Evolutionary conservation across 2,888 invertebrate genomes (phyloP).

Genomic region (Nephrocerus scutellatus): DNA sequence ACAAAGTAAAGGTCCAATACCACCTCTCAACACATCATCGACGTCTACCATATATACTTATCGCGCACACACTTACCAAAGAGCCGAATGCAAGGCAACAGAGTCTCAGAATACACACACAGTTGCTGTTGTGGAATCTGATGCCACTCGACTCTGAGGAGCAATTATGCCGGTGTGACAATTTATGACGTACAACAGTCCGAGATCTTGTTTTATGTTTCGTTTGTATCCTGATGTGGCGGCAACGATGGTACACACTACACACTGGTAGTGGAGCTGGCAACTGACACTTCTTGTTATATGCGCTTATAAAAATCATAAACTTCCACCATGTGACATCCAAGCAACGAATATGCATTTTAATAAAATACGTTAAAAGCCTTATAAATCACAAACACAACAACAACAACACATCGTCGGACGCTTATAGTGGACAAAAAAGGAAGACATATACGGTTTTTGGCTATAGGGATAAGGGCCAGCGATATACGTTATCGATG

Average conservation of each 20-base stretch:
- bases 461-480: too few relatives aligned
- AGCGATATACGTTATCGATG: too few relatives aligned
- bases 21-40: too few relatives aligned
- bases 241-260: too few relatives aligned
- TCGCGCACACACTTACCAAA: too few relatives aligned
- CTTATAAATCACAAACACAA: conserved; percentile 42
- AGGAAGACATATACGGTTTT: not conserved
- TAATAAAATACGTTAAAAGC: conserved; percentile 49
- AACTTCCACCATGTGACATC: conserved; percentile 45
- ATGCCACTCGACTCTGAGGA: too few relatives aligned
- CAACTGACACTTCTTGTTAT: conserved; percentile 29
- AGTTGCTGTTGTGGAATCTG: too few relatives aligned
- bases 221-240: conserved; percentile 22
- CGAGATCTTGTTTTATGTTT: conserved; percentile 27
- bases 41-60: too few relatives aligned
- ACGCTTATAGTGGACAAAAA: not conserved
- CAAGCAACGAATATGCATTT: conserved; percentile 50
- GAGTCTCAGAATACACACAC: too few relatives aligned
- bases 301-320: conserved; percentile 48
- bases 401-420: not conserved
- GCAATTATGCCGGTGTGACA: conserved; percentile 29
- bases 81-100: too few relatives aligned
- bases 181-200: conserved; percentile 28
- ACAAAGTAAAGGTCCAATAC: too few relatives aligned
- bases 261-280: too few relatives aligned